Percentiles rank a stretch among this genome's conserved stretches.
Evolutionary conservation across 2,888 invertebrate genomes (phyloP).

Genomic region (Drosophila hamatofila): DNA sequence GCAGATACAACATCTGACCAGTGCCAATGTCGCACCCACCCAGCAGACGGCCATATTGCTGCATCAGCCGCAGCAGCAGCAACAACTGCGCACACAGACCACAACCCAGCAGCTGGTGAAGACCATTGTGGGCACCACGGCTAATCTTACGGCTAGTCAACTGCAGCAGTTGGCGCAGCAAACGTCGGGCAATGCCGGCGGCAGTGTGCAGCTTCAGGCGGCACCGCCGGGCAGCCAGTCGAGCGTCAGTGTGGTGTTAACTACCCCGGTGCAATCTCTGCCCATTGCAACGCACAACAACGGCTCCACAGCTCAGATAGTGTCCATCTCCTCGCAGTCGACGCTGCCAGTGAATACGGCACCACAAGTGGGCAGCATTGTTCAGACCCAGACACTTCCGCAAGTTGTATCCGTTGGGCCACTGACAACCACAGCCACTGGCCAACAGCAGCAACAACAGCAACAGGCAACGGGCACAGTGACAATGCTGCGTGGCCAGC

Average conservation of each 20-base stretch:
- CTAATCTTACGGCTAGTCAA: slow-evolving; percentile 85
- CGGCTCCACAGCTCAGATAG: slow-evolving; percentile 81
- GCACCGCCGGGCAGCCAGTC: slow-evolving; percentile 73
- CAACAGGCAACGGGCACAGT: slow-evolving; percentile 78
- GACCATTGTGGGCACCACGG: slow-evolving; percentile 82
- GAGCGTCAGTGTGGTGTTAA: slow-evolving; percentile 85
- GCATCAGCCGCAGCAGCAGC: slow-evolving; percentile 66
- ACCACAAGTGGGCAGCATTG: slow-evolving; percentile 81
- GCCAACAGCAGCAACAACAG: slow-evolving; percentile 60
- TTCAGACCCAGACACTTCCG: slow-evolving; percentile 83
- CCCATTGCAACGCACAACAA: slow-evolving; percentile 75
- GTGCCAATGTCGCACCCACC: slow-evolving; percentile 52
- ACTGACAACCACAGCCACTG: slow-evolving; percentile 84
- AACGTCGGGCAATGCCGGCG: slow-evolving; percentile 51
- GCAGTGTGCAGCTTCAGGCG: slow-evolving; percentile 73
- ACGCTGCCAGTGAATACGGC: slow-evolving; percentile 79
- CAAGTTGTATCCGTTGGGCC: slow-evolving; percentile 86
- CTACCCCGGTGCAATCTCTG: slow-evolving; percentile 83
- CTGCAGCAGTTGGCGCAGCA: slow-evolving; percentile 86
- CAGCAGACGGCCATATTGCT: slow-evolving; percentile 81
- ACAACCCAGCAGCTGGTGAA: slow-evolving; percentile 83
- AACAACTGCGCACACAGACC: slow-evolving; percentile 59
- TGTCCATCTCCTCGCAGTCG: slow-evolving; percentile 83
- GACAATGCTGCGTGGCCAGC: slow-evolving; percentile 83
- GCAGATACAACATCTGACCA: slow-evolving; percentile 78